These are phyloP conservation scores for Xiphophorus couchianus DNA, from an alignment of 2,113 vertebrate species.

Conservation along the genomic window DNA sequence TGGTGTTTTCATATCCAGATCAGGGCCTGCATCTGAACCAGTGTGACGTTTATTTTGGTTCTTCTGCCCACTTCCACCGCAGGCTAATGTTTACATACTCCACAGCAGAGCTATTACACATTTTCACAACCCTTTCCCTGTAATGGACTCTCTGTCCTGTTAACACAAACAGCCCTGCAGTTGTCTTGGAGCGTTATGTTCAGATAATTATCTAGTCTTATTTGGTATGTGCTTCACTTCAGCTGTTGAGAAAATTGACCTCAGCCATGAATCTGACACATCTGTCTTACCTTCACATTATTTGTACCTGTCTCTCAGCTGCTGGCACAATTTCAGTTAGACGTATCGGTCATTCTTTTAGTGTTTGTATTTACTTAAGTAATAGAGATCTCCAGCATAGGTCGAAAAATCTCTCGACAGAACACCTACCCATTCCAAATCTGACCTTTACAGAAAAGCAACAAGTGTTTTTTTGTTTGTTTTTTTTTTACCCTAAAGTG, in stretches of 20 bases:
- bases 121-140: conserved; percentile 29
- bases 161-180: conserved; percentile 59
- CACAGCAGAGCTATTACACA: conserved; percentile 38
- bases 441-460: neutral
- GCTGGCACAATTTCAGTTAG: neutral
- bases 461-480: too few relatives aligned
- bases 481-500: too few relatives aligned
- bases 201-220: conserved; percentile 70
- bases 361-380: too few relatives aligned
- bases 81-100: conserved; percentile 57
- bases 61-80: conserved; percentile 35
- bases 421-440: neutral
- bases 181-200: conserved; percentile 63
- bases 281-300: conserved; percentile 54
- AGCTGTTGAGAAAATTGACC: conserved; percentile 46
- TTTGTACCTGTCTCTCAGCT: neutral
- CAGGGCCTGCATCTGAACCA: conserved; percentile 5
- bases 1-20: conserved; percentile 33
- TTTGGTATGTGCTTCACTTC: conserved; percentile 64
- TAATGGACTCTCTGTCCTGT: conserved; percentile 34
- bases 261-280: conserved; percentile 55
- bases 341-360: neutral
- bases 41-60: conserved; percentile 50
- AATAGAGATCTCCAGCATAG: neutral
- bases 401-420: neutral